Conservation (phyloP, 2,888 invertebrate genomes). For the Spodoptera exigua region DNA sequence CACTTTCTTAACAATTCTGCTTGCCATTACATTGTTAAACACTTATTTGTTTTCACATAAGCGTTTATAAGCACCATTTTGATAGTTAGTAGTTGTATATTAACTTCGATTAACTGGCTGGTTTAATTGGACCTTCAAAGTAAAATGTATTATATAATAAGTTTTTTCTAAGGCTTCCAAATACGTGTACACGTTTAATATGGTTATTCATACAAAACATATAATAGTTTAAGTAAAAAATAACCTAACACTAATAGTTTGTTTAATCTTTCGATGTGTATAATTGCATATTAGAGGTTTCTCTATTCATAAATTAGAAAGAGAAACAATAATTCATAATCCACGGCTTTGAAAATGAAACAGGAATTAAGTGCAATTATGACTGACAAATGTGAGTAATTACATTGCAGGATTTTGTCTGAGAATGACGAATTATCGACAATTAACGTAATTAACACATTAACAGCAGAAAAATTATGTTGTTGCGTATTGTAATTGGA, state of each 20-base stretch:
- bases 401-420: not conserved
- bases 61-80: constrained; percentile 61
- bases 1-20: constrained; percentile 92
- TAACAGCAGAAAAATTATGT: not conserved
- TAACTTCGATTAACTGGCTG: too few species aligned
- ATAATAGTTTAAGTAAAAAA: too few species aligned
- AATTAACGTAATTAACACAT: too few species aligned
- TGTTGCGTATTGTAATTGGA: too few species aligned
- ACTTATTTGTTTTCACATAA: constrained; percentile 74
- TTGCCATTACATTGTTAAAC: constrained; percentile 91
- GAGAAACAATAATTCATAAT: not conserved
- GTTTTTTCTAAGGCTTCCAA: constrained; percentile 68
- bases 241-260: too few species aligned
- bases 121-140: constrained; percentile 38
- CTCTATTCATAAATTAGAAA: not conserved
- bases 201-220: too few species aligned
- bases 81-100: too few species aligned
- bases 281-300: not conserved
- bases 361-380: not conserved
- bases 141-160: constrained; percentile 33
- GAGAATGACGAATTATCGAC: not conserved
- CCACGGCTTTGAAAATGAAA: not conserved
- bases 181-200: constrained; percentile 24
- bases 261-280: not conserved
- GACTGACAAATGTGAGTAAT: not conserved